Evolutionary conservation across 2,888 invertebrate species (phyloP), one percentile per base, ranked within the genome.

Genomic region (Drosophila anomalata): DNA sequence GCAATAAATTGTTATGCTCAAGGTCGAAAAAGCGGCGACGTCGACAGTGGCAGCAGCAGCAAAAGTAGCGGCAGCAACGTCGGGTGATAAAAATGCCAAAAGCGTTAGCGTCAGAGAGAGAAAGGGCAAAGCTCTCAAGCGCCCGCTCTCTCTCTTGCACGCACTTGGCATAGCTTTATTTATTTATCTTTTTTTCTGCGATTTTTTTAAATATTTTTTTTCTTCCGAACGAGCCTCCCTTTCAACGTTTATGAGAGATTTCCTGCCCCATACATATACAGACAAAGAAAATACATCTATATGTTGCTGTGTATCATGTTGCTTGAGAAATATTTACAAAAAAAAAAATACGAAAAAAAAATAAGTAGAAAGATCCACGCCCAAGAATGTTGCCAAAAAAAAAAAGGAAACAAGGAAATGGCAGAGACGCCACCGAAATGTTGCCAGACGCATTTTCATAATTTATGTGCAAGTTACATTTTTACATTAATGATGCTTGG

Each of bases 1-100:
- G 89, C 88, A 78, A 89, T 90, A 90, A 90, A 88, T 85, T 89
- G 78, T 77, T 85, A 87, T 87, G 84, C 81, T 89, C 90, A 90
- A 90, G 90, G 90, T 90, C 90, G 89, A 72, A 76, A 59, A 59
- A 59, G 20, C 52, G 54, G 17, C 58, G 39, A 41, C 60, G 56
- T 12, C 44, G 47, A 46, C 42, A 36, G 12, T 12, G 36, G 36
- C 36, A 36, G n/a, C 31, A 11, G 9, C 31, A 36, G 36, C 36
- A 36, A 6, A 11, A 12, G 9, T 12, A 36, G 36, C 6, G n/a
- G n/a, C 36, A 36, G 36, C n/a, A 44, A 36, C 31, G 39, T 11
- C 22, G 41, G 44, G 26, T 22, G 58, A 58, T 60, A 70, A 72
- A 72, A 75, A 63, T 63, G 47, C 57, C 55, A 61, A 63, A 75